Evolutionary conservation across 92 coral and sea anemone genomes (phyloP).

Genomic region (Porites evermanni): DNA sequence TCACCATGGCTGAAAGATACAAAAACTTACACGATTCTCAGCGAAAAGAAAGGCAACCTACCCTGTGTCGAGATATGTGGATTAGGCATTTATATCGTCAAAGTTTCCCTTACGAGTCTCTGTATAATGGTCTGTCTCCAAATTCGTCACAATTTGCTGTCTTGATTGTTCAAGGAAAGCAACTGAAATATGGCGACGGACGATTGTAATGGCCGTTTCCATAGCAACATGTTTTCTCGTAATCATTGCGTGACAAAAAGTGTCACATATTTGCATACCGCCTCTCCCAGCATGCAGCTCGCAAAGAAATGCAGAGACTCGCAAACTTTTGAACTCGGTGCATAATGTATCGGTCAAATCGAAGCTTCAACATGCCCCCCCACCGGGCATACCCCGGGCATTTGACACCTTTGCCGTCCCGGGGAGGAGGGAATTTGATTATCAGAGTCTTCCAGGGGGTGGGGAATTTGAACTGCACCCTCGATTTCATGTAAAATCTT

Average conservation of each 20-base stretch:
- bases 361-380: too few relatives aligned
- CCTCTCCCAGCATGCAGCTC: not conserved
- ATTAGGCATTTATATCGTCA: slow-evolving; percentile 73
- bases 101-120: not conserved
- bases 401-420: too few relatives aligned
- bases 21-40: not conserved
- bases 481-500: too few relatives aligned
- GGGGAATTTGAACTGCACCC: too few relatives aligned
- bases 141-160: not conserved
- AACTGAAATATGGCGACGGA: not conserved
- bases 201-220: slow-evolving; percentile 4
- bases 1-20: too few relatives aligned
- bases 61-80: slow-evolving; percentile 93
- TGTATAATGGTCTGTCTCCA: not conserved
- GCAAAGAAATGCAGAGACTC: too few relatives aligned
- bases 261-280: not conserved
- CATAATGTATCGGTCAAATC: too few relatives aligned
- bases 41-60: slow-evolving; percentile 15
- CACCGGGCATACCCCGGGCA: too few relatives aligned
- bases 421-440: too few relatives aligned
- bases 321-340: too few relatives aligned
- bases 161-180: not conserved
- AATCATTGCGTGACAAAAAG: slow-evolving; percentile 12
- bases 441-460: too few relatives aligned
- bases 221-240: slow-evolving; percentile 10